These are phyloP conservation scores for Elegia similella DNA, from an alignment of 2,888 invertebrate genomes.

Conservation along the genomic window DNA sequence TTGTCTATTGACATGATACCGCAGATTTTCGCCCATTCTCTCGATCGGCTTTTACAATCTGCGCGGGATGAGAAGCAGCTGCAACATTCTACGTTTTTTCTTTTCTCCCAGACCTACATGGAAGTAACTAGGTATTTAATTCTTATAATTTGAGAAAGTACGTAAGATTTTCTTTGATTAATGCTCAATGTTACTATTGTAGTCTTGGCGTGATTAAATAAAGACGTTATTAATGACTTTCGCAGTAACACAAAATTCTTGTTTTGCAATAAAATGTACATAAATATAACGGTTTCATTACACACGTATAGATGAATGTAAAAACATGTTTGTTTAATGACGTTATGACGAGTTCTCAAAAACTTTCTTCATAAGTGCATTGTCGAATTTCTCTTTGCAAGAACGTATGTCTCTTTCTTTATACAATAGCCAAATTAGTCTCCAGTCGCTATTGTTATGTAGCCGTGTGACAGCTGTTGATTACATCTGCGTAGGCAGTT, in stretches of 20 bases:
- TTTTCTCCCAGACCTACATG: too few relatives aligned
- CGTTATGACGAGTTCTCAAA: slow-evolving; percentile 56
- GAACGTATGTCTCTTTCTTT: slow-evolving; percentile 46
- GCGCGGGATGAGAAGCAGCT: too few relatives aligned
- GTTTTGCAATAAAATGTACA: not conserved
- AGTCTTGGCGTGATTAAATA: not conserved
- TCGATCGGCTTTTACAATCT: too few relatives aligned
- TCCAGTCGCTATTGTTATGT: slow-evolving; percentile 54
- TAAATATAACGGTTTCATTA: slow-evolving; percentile 12
- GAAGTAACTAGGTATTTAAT: too few relatives aligned
- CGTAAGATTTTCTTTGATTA: too few relatives aligned
- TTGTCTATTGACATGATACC: too few relatives aligned
- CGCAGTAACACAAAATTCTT: not conserved
- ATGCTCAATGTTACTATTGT: not conserved
- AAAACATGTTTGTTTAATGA: slow-evolving; percentile 66
- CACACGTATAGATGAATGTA: slow-evolving; percentile 25
- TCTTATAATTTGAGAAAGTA: too few relatives aligned
- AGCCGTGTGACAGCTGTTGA: slow-evolving; percentile 39
- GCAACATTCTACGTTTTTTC: too few relatives aligned
- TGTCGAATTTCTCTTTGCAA: slow-evolving; percentile 69
- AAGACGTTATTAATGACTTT: not conserved
- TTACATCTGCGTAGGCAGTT: slow-evolving; percentile 28
- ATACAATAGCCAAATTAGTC: slow-evolving; percentile 63
- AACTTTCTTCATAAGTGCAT: slow-evolving; percentile 73
- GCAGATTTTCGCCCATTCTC: too few relatives aligned